Percentiles rank a stretch among this genome's conserved stretches.
phyloP scores from a whole-genome alignment of 2,797 vertebrate species.

The Adrianichthys oophorus region DNA sequence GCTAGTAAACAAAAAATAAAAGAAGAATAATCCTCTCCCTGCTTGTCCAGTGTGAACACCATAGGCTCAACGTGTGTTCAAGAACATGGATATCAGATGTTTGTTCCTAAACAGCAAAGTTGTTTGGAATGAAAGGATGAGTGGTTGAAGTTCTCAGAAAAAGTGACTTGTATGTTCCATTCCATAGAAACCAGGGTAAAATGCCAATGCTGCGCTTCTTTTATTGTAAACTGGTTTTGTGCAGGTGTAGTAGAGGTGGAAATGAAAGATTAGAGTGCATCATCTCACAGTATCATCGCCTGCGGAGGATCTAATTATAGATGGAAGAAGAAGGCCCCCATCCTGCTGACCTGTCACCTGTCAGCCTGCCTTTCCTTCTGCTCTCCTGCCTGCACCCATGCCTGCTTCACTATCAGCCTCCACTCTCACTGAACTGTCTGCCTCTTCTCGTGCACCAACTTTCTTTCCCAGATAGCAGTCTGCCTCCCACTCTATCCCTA shows the following conservation, averaged over 20 bases:
- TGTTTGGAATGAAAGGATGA: slow-evolving; percentile 36
- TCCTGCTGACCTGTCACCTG: slow-evolving; percentile 81
- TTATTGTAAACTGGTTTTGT: slow-evolving; percentile 50
- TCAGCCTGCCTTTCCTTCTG: slow-evolving; percentile 71
- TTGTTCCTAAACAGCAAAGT: slow-evolving; percentile 27
- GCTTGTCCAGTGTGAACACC: too few species aligned
- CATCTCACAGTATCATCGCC: slow-evolving; percentile 80
- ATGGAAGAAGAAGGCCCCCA: slow-evolving; percentile 81
- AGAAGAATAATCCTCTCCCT: too few species aligned
- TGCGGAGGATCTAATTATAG: slow-evolving; percentile 91
- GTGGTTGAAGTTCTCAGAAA: slow-evolving; percentile 1
- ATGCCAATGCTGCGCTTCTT: slow-evolving; percentile 19
- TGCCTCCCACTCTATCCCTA: slow-evolving; percentile 67
- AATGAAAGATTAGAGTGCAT: slow-evolving; percentile 76
- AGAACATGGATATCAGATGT: not conserved
- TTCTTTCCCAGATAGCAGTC: slow-evolving; percentile 70
- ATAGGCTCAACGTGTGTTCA: too few species aligned
- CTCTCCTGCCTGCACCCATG: slow-evolving; percentile 51
- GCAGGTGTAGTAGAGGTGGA: slow-evolving; percentile 64
- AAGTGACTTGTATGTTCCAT: too few species aligned
- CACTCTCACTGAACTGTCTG: slow-evolving; percentile 56
- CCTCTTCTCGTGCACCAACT: slow-evolving; percentile 60
- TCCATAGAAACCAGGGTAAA: slow-evolving; percentile 1
- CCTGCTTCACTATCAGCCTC: slow-evolving; percentile 47
- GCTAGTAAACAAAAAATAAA: too few species aligned